Base-by-base conservation (phyloP, 1,140 invertebrate species). In the Neodiprion virginianus region DNA sequence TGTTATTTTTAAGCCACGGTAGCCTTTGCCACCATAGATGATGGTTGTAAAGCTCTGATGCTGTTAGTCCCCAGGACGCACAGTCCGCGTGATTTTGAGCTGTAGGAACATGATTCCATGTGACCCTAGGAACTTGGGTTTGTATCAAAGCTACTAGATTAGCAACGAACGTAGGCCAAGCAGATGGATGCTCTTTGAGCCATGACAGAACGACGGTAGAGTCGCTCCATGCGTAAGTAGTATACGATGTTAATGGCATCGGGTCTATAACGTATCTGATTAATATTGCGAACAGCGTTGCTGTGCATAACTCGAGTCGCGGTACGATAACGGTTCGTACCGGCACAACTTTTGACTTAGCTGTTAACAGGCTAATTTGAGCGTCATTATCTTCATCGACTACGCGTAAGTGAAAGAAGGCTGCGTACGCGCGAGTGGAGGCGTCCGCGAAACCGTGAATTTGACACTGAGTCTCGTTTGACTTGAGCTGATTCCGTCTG, bases 131-230 rank as follows among this genome's bases (percentile, higher is more conserved):
- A 68, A 75, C 72, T 1, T 47, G 49, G 5, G 61, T 61, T 0
- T 71, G 12, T n/a, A 86, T 86, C 76, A 79, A 74, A n/a, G 77
- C 72, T 1, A 86, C 79, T 48, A 84, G 23, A 73, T 86, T 87
- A 3, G 76, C 75, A 1, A 84, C 79, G 74, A 80, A 86, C 11
- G 78, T 79, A 71, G 82, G 79, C 75, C 81, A 80, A n/a, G 69
- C 12, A n/a, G 69, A 23, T 23, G 82, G 74, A 8, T 74, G 72
- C 0, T 21, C 5, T 11, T 67, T 17, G 11, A 80, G 14, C 76
- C 76, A 77, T 11, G 40, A 48, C 8, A 79, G 49, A n/a, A 75
- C 74, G 3, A 77, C 69, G 0, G 61, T 75, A 1, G 75, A 78
- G 69, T 81, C 72, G 7, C 61, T 73, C 75, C 75, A 67, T n/a